Conservation (phyloP, 2,113 vertebrate genomes). For the Dermatemys mawii region DNA sequence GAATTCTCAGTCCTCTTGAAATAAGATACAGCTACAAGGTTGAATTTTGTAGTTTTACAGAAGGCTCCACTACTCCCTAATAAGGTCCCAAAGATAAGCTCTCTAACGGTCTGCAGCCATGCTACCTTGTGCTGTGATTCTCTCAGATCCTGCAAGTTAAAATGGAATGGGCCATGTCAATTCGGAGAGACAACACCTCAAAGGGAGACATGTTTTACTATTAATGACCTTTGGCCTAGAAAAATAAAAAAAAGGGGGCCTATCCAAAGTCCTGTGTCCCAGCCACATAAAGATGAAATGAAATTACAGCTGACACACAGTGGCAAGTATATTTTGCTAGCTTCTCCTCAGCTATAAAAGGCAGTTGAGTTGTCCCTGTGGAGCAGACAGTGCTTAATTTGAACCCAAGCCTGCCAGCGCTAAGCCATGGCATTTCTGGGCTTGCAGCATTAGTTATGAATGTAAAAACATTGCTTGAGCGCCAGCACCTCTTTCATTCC, state of each 20-base stretch:
- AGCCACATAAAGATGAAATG: background rate
- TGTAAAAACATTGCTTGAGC: no score
- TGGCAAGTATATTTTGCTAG: no score
- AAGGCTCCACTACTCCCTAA: background rate
- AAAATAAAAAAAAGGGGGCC: background rate
- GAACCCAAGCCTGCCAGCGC: no score
- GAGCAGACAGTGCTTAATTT: no score
- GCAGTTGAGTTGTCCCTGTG: background rate
- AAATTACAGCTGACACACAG: background rate
- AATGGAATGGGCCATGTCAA: background rate
- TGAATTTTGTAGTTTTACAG: background rate
- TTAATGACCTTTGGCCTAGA: background rate
- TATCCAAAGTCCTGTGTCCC: background rate
- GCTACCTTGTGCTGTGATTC: background rate
- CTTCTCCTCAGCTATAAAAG: background rate
- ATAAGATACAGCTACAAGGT: rapidly evolving
- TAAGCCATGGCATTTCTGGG: no score
- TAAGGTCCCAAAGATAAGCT: background rate
- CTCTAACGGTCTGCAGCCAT: background rate
- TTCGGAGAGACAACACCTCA: background rate
- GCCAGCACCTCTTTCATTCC: no score
- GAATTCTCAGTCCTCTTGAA: background rate
- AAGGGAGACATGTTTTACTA: background rate
- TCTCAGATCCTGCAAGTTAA: background rate
- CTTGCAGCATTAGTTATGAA: no score